Percentiles rank a stretch among this genome's conserved stretches.
Conservation (phyloP, 1,140 invertebrate species). For the Drosophila murphyi region DNA sequence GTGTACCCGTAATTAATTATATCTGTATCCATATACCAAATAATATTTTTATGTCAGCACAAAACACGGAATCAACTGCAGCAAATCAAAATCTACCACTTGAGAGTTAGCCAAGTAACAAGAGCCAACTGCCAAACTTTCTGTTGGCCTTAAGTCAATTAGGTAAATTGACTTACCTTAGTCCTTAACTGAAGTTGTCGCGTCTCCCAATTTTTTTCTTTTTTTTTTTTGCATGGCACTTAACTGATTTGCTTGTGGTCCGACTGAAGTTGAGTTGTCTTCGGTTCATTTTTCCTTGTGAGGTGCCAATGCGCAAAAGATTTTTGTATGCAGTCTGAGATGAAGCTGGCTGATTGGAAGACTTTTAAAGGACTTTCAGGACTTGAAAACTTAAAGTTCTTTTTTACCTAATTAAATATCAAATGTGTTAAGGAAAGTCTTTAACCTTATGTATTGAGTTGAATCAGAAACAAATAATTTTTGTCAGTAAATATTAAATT, state of each 20-base stretch:
- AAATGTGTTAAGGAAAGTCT: conserved; percentile 15
- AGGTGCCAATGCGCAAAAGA: conserved; percentile 57
- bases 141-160: conserved; percentile 72
- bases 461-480: not conserved
- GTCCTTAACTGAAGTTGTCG: conserved; percentile 37
- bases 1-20: not conserved
- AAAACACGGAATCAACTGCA: conserved; percentile 8
- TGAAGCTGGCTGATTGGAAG: conserved; percentile 23
- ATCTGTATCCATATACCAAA: not conserved
- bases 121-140: conserved; percentile 59
- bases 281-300: conserved; percentile 49
- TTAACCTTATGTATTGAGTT: not conserved
- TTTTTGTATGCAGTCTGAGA: conserved; percentile 20
- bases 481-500: not conserved
- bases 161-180: conserved; percentile 72
- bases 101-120: conserved; percentile 16
- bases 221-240: conserved; percentile 46
- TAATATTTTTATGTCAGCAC: conserved; percentile 8
- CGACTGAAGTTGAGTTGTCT: conserved; percentile 37
- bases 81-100: conserved; percentile 44
- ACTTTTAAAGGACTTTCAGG: conserved; percentile 15
- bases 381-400: conserved; percentile 8
- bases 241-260: conserved; percentile 77
- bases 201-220: conserved; percentile 20
- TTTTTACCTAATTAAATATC: conserved; percentile 30